phyloP scores from a whole-genome alignment of 1,140 invertebrate genomes.

The Vollenhovia emeryi region DNA sequence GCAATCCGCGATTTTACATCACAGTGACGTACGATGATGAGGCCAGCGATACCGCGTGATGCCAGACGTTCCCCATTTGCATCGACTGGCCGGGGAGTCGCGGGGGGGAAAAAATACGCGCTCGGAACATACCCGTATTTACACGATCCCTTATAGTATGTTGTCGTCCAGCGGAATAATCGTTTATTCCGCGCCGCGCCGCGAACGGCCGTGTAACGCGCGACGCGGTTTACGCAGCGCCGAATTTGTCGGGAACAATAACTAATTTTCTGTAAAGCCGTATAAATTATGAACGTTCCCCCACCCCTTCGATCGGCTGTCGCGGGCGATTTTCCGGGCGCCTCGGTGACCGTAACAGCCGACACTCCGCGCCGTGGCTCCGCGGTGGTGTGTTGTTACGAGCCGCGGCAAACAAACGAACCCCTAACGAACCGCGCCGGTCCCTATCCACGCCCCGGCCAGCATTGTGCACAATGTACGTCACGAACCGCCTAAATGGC shows the following conservation, averaged over 20 bases:
- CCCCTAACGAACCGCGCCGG: conserved; percentile 32
- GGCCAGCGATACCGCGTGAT: background rate
- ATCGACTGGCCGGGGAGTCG: background rate
- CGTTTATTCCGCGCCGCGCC: background rate
- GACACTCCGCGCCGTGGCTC: conserved; percentile 29
- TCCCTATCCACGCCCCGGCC: background rate
- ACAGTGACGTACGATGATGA: background rate
- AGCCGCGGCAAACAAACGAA: conserved; percentile 42
- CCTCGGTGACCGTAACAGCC: conserved; percentile 22
- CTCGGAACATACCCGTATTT: conserved; percentile 16
- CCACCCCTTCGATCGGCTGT: background rate
- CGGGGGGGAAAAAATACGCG: background rate
- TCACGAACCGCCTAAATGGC: conserved; percentile 13
- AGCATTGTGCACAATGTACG: conserved; percentile 30
- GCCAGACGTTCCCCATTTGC: background rate
- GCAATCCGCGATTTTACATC: too few species aligned
- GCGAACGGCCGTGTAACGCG: background rate
- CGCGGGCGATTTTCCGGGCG: background rate
- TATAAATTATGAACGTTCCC: conserved; percentile 80
- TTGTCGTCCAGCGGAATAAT: conserved; percentile 19
- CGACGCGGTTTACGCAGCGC: background rate
- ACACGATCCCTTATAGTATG: background rate
- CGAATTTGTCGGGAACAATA: conserved; percentile 73
- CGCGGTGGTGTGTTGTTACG: conserved; percentile 49
- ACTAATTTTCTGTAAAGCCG: conserved; percentile 77